Conservation (phyloP, 2,888 invertebrate species). For the Hydraecia micacea region DNA sequence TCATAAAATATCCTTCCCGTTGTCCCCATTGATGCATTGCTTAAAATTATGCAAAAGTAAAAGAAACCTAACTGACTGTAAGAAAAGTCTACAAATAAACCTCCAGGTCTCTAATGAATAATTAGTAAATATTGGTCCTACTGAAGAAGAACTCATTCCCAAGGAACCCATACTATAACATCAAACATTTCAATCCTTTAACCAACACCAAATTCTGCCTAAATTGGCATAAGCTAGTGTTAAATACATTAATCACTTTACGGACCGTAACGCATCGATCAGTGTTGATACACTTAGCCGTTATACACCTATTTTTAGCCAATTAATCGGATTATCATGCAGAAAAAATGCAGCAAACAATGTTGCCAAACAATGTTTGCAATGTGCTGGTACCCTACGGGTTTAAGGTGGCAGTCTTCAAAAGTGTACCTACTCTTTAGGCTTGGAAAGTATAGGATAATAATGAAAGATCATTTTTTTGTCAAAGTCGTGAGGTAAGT, state of each 20-base stretch:
- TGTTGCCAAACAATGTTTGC: constrained; percentile 36
- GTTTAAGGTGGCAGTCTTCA: not conserved
- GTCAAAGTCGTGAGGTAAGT: not conserved
- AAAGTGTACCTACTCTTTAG: not conserved
- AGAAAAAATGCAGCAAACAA: constrained; percentile 42
- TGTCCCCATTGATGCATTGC: too few relatives aligned
- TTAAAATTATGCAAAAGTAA: not conserved
- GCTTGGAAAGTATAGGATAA: not conserved
- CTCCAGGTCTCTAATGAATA: not conserved
- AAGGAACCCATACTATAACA: not conserved
- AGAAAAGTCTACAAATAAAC: not conserved
- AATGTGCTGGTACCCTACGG: constrained; percentile 16
- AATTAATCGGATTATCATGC: constrained; percentile 58
- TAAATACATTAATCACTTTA: constrained; percentile 42
- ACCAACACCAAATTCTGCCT: constrained; percentile 23
- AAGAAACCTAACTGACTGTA: not conserved
- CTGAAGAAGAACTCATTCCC: not conserved
- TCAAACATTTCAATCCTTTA: not conserved
- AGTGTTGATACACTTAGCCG: constrained; percentile 43
- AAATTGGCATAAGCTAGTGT: constrained; percentile 34
- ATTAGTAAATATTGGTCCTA: not conserved
- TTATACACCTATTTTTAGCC: constrained; percentile 38
- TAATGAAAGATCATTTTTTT: not conserved
- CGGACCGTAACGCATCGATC: constrained; percentile 55
- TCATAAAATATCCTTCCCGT: too few relatives aligned